Conservation (phyloP, 2,113 vertebrate genomes). For the Rostratula benghalensis region DNA sequence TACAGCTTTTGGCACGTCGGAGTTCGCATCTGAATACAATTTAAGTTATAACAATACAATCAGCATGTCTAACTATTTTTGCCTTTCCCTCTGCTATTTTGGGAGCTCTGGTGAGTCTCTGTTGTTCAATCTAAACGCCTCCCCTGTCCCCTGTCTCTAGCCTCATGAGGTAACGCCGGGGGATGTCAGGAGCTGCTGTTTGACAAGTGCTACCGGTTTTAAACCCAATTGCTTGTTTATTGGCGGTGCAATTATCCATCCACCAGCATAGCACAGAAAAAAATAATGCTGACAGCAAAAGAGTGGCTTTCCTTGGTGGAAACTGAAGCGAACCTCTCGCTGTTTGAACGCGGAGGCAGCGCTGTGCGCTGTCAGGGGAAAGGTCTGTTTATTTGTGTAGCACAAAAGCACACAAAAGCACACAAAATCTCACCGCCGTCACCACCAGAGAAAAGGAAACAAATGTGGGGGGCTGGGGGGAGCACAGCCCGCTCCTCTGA, state of each 20-base stretch:
- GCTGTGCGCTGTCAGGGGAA: not conserved
- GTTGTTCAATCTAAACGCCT: constrained; percentile 59
- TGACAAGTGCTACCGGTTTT: constrained; percentile 63
- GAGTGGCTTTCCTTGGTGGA: not conserved
- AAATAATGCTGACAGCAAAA: constrained; percentile 1
- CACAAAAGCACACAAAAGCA: not conserved
- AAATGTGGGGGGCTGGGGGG: not conserved
- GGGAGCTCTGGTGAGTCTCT: constrained; percentile 42
- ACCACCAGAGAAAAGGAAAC: not conserved
- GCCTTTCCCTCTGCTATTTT: constrained; percentile 66
- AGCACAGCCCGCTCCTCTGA: not conserved
- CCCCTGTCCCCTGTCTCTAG: not conserved
- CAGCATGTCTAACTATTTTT: constrained; percentile 72
- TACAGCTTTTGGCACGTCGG: constrained; percentile 76
- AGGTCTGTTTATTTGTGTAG: constrained; percentile 3
- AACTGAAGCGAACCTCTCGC: not conserved
- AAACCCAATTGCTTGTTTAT: constrained; percentile 20
- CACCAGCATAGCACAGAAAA: not conserved
- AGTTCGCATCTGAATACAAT: constrained; percentile 79
- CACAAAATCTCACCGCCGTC: not conserved
- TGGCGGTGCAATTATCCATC: not conserved
- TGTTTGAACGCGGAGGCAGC: not conserved
- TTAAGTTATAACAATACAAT: constrained; percentile 78
- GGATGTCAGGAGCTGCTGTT: constrained; percentile 7
- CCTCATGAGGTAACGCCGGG: constrained; percentile 41